These are phyloP conservation scores for Gambusia yucatana DNA, from an alignment of 2,797 vertebrate species.

Conservation along the genomic window DNA sequence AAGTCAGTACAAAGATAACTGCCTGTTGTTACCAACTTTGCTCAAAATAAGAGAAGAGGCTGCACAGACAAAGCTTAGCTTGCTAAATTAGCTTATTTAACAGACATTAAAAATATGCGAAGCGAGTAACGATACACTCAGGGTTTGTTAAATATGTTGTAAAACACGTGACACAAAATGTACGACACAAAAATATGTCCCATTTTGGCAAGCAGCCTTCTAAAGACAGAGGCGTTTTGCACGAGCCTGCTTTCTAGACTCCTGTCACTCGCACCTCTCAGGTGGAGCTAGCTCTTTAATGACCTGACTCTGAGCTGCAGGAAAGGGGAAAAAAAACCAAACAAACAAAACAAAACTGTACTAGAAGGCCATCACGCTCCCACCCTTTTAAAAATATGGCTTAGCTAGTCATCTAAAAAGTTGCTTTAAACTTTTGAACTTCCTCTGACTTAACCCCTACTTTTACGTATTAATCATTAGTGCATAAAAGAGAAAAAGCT, in stretches of 20 bases:
- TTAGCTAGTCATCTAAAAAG: background rate
- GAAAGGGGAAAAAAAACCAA: background rate
- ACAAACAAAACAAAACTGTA: background rate
- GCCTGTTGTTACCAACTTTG: background rate
- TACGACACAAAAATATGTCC: background rate
- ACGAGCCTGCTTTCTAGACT: background rate
- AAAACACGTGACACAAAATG: background rate
- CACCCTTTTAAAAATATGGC: background rate
- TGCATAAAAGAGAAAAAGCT: background rate
- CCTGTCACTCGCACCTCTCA: background rate
- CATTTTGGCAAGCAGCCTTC: background rate
- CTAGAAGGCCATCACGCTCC: background rate
- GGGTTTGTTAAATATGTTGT: background rate
- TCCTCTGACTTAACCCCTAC: background rate
- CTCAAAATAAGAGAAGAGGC: background rate
- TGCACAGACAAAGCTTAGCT: background rate
- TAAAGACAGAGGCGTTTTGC: background rate
- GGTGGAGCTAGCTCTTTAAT: background rate
- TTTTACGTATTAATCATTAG: background rate
- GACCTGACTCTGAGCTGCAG: background rate
- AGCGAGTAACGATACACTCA: background rate
- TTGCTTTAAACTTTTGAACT: background rate
- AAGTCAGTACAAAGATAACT: background rate
- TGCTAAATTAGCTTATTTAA: background rate
- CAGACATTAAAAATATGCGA: background rate